Evolutionary conservation across 1,140 invertebrate species (phyloP), one percentile per base, ranked within the genome.

Genomic region (Berghia stephanieae): DNA sequence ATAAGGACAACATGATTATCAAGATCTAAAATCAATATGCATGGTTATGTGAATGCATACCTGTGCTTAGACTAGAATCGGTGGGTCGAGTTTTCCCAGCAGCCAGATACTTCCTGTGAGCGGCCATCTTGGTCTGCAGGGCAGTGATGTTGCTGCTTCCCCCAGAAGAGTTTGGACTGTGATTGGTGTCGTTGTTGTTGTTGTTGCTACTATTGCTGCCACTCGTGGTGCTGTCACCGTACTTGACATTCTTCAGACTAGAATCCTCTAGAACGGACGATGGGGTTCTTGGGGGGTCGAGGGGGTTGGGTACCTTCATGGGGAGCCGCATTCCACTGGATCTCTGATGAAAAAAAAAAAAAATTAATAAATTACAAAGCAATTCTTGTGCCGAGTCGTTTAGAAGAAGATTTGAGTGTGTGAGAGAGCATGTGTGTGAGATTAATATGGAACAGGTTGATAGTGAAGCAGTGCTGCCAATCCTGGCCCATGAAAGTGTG

Each of bases 131-230:
- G 44, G 75, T 68, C 4, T 77, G 75, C 36, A 77, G 46, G 27
- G 71, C 68, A 75, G 71, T 79, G n/a, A 82, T 80, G 49, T 75
- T 82, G 55, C 80, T 82, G 63, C 69, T 79, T 10, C 79, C 82
- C 34, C 82, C 79, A n/a, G 80, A 81, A 38, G 81, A 83, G 34
- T 46, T 55, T 8, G 81, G 80, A 52, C 79, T 82, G 40, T 66
- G 43, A 31, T 67, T 79, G 42, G 31, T 67, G 13, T 67, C 74
- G 40, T 78, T 72, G 66, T 68, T 16, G 60, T 34, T 34, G 52
- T 8, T 73, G 43, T 18, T 57, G 24, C 44, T 31, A 34, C 52
- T 44, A 40, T 24, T 43, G 40, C 43, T 21, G 67, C 43, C 4
- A 40, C 10, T 72, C 40, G 5, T 63, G 21, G 27, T 55, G 40